phyloP scores from a whole-genome alignment of 2,888 invertebrate species.

The Callyntrura sp. region DNA sequence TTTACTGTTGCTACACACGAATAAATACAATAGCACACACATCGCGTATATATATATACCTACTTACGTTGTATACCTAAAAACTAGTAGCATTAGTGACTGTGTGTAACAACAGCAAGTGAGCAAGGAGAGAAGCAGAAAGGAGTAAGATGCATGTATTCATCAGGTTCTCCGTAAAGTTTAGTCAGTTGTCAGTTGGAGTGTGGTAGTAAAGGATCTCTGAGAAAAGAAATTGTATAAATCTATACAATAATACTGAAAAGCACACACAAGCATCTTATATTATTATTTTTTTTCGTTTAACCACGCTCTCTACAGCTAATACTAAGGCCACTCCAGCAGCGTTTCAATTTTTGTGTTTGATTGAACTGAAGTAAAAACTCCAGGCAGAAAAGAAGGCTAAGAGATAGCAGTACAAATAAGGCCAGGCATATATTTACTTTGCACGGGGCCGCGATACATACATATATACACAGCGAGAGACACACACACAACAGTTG shows the following conservation, averaged over 20 bases:
- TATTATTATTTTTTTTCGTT: not conserved
- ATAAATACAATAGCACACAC: no score
- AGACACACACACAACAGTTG: not conserved
- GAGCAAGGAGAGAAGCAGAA: no score
- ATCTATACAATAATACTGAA: constrained; percentile 28
- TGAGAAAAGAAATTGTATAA: constrained; percentile 36
- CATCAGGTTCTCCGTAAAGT: constrained; percentile 74
- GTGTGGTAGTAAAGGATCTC: constrained; percentile 69
- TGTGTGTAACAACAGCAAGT: no score
- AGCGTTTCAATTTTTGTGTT: constrained; percentile 48
- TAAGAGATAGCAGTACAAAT: constrained; percentile 15
- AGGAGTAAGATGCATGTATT: constrained; percentile 61
- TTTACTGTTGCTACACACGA: no score
- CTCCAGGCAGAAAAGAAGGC: constrained; percentile 7
- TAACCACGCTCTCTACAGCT: constrained; percentile 42
- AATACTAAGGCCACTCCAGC: constrained; percentile 43
- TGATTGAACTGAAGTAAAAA: constrained; percentile 32
- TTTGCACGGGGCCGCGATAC: no score
- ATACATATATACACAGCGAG: no score
- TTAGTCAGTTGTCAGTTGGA: constrained; percentile 76
- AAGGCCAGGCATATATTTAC: no score
- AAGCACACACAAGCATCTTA: not conserved
- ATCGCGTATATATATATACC: no score
- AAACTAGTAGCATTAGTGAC: no score
- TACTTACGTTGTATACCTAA: not conserved